phyloP scores from a whole-genome alignment of 2,113 vertebrate species.

The Tetrao urogallus region DNA sequence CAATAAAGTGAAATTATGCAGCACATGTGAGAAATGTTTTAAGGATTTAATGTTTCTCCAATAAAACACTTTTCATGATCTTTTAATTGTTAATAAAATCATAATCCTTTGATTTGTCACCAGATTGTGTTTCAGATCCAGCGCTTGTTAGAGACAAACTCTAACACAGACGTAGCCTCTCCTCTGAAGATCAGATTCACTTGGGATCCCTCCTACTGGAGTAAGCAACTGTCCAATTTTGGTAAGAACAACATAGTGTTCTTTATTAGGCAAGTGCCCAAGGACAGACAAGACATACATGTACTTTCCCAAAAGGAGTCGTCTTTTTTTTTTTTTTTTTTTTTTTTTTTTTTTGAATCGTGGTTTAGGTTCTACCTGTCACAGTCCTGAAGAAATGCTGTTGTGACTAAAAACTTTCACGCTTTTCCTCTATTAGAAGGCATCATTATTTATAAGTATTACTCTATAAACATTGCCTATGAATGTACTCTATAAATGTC shows the following conservation, averaged over 20 bases:
- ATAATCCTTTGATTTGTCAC: slow-evolving; percentile 20
- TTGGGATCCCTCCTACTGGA: slow-evolving; percentile 98
- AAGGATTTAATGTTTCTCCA: not conserved
- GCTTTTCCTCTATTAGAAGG: not conserved
- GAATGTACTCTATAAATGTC: not conserved
- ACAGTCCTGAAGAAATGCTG: not conserved
- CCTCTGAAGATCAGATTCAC: slow-evolving; percentile 94
- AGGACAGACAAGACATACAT: not conserved
- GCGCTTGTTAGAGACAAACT: slow-evolving; percentile 88
- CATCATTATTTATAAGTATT: not conserved
- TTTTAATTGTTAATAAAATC: not conserved
- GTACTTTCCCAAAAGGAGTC: not conserved
- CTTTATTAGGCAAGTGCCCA: not conserved
- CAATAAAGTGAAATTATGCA: not conserved
- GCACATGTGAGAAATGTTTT: not conserved
- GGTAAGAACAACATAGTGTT: slow-evolving; percentile 75
- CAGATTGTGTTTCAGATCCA: slow-evolving; percentile 98
- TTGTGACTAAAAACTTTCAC: not conserved
- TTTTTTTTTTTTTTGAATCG: not conserved
- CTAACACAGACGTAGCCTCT: slow-evolving; percentile 81
- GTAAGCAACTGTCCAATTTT: slow-evolving; percentile 90
- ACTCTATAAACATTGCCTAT: not conserved
- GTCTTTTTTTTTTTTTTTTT: not conserved
- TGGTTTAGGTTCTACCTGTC: not conserved
- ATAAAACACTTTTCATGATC: not conserved